Percentiles rank a stretch among this genome's conserved stretches.
Evolutionary conservation across 2,888 invertebrate genomes (phyloP).

Genomic region (Ptycholaimellus sp.): DNA sequence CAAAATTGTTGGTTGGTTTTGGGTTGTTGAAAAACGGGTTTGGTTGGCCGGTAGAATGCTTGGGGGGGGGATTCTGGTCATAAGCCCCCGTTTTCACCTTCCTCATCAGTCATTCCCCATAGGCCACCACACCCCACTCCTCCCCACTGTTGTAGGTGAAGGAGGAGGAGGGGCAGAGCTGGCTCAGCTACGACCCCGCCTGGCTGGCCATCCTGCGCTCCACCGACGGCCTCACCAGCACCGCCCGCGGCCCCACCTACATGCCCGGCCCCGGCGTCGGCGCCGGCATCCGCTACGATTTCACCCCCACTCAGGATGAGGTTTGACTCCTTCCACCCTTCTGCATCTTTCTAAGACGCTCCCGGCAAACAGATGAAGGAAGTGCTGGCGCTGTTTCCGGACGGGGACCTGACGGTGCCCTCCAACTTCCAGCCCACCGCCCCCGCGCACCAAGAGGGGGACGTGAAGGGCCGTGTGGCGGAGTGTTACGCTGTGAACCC

Average conservation of each 20-base stretch:
- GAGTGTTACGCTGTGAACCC: slow-evolving; percentile 17
- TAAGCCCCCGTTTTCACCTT: too few relatives aligned
- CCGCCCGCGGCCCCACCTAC: too few relatives aligned
- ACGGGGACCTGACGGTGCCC: slow-evolving; percentile 44
- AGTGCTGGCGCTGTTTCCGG: slow-evolving; percentile 41
- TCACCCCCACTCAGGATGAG: slow-evolving; percentile 13
- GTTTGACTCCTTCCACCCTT: neutral
- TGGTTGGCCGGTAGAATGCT: too few relatives aligned
- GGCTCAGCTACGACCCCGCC: slow-evolving; percentile 56
- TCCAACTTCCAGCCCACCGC: slow-evolving; percentile 54
- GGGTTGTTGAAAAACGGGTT: too few relatives aligned
- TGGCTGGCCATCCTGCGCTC: slow-evolving; percentile 66
- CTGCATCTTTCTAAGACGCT: slow-evolving; percentile 14
- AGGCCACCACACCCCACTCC: too few relatives aligned
- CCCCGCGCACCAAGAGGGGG: slow-evolving; percentile 30
- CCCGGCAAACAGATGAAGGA: slow-evolving; percentile 45
- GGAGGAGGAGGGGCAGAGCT: slow-evolving; percentile 6
- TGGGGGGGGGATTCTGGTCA: too few relatives aligned
- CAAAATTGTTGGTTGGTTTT: too few relatives aligned
- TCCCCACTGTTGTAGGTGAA: too few relatives aligned
- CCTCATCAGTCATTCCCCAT: too few relatives aligned
- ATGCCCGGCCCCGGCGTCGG: slow-evolving; percentile 54
- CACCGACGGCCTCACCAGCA: slow-evolving; percentile 61
- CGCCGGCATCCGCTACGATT: slow-evolving; percentile 36
- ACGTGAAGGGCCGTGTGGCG: slow-evolving; percentile 1